phyloP scores from a whole-genome alignment of 2,888 invertebrate genomes.

The Hydrotaea cyrtoneurina region DNA sequence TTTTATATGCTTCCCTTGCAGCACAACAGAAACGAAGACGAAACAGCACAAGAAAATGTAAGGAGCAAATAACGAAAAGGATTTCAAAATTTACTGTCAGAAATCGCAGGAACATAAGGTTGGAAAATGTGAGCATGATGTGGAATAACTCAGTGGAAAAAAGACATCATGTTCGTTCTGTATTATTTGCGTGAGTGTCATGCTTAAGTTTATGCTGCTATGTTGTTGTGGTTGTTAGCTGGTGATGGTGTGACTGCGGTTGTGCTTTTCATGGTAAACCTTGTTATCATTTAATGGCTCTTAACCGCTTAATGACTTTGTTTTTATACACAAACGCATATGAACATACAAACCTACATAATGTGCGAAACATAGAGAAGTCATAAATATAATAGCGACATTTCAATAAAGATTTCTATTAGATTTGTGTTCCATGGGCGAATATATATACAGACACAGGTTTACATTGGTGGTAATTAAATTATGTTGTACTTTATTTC shows the following conservation, averaged over 20 bases:
- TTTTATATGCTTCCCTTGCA: slow-evolving; percentile 46
- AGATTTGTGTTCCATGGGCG: neutral
- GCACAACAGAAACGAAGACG: neutral
- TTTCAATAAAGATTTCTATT: slow-evolving; percentile 26
- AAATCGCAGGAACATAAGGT: slow-evolving; percentile 13
- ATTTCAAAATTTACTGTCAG: slow-evolving; percentile 19
- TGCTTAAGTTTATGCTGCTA: slow-evolving; percentile 34
- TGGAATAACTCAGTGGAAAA: neutral
- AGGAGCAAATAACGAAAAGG: slow-evolving; percentile 18
- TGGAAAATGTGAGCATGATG: neutral
- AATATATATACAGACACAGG: neutral
- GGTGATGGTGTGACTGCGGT: too few species aligned
- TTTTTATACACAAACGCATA: slow-evolving; percentile 14
- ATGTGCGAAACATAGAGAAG: slow-evolving; percentile 13
- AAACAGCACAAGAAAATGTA: slow-evolving; percentile 14
- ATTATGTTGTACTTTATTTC: neutral
- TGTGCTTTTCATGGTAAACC: slow-evolving; percentile 40
- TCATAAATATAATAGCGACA: slow-evolving; percentile 38
- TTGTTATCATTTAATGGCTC: slow-evolving; percentile 60
- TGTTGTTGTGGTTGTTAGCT: neutral
- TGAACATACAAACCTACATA: neutral
- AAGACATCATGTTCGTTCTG: slow-evolving; percentile 11
- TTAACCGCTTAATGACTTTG: slow-evolving; percentile 59
- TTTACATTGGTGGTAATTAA: neutral
- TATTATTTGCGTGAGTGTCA: slow-evolving; percentile 47